Conservation (phyloP, 2,113 vertebrate species). For the Bostrychus sinensis region DNA sequence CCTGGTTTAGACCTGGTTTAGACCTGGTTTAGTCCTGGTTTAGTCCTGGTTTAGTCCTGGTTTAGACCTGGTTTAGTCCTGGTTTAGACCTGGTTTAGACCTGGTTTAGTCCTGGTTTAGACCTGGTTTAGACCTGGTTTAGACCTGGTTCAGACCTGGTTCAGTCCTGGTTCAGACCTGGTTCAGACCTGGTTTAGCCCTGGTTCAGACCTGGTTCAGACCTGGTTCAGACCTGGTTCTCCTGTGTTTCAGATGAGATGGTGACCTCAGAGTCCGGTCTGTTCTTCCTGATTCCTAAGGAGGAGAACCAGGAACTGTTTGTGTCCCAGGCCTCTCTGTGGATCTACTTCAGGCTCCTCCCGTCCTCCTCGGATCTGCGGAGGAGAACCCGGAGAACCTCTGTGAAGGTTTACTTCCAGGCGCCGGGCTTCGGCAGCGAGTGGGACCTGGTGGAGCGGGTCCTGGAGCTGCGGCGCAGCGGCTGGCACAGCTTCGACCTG, state of each 20-base stretch:
- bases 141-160: too few species aligned
- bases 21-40: neutral
- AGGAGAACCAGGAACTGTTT: constrained; percentile 94
- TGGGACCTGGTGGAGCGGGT: constrained; percentile 94
- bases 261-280: constrained; percentile 92
- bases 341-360: constrained; percentile 94
- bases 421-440: constrained; percentile 84
- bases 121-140: too few species aligned
- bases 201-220: neutral
- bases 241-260: constrained; percentile 84
- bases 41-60: neutral
- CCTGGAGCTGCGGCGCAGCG: constrained; percentile 92
- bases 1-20: neutral
- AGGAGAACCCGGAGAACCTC: constrained; percentile 85
- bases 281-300: constrained; percentile 94
- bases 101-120: too few species aligned
- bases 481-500: constrained; percentile 95
- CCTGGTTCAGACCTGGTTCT: neutral
- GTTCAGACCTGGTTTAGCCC: too few species aligned
- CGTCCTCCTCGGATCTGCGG: constrained; percentile 80
- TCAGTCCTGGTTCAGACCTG: too few species aligned
- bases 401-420: constrained; percentile 93
- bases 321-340: constrained; percentile 93
- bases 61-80: neutral
- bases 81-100: neutral